Evolutionary conservation across 1,140 invertebrate genomes (phyloP), one percentile per base, ranked within the genome.

Genomic region (Babylonia areolata): DNA sequence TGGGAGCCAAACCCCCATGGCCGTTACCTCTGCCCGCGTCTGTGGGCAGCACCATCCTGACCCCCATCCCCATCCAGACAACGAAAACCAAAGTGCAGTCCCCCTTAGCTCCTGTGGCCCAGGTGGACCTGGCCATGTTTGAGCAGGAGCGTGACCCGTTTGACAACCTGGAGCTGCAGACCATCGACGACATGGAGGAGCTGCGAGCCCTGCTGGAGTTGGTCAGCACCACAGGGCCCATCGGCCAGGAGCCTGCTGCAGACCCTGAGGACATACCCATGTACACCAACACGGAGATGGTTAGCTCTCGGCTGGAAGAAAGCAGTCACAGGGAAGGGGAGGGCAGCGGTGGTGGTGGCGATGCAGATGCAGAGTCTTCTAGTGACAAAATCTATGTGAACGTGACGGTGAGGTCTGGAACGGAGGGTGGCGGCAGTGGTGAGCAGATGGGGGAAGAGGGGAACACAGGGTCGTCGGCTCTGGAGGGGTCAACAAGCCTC

Each of bases 121-220:
- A 84, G 69, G 51, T 92, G 85, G 91, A 92, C 84, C 40, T 92
- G 3, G 84, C 89, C 3, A 82, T 87, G 89, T 92, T 92, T 90
- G 91, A 92, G 82, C 88, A 89, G 35, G 91, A 90, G 73, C 89
- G 89, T 58, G 90, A 92, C 86, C 90, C 90, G 6, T 92, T 92
- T 91, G 90, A 92, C 54, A 90, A 90, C 77, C 71, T 92, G 37
- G 90, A 91, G 73, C 84, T 89, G n/a, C 90, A 92, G 81, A 89
- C 89, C 35, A 88, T 92, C n/a, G 88, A 92, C 86, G 91, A 90
- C 20, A 89, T 91, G 87, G 90, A 91, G 51, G 91, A 92, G 71
- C 51, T 92, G 58, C 89, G 88, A 20, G 87, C 81, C 39, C 78
- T 91, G 75, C 78, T 91, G 81, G 58, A 73, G 23, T 37, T 64